phyloP scores from a whole-genome alignment of 2,888 invertebrate genomes.

The Oasisia sp. region DNA sequence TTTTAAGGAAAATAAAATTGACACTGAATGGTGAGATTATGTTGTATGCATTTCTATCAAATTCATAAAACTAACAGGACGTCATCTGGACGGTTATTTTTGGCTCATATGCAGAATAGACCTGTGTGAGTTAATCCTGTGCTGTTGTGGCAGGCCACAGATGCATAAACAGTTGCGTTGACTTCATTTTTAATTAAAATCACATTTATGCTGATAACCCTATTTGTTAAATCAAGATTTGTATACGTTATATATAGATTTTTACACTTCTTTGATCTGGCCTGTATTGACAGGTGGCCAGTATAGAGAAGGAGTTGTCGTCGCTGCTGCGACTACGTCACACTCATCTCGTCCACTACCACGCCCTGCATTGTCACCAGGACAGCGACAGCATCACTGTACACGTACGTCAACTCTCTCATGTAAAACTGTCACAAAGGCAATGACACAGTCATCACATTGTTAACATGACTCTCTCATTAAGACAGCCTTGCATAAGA shows the following conservation, averaged over 20 bases:
- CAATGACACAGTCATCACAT: neutral
- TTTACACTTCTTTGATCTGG: neutral
- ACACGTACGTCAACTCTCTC: slow-evolving; percentile 63
- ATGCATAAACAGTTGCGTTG: too few species aligned
- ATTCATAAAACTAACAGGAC: too few species aligned
- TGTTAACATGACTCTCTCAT: too few species aligned
- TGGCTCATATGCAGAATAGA: too few species aligned
- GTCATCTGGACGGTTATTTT: too few species aligned
- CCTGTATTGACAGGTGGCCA: slow-evolving; percentile 69
- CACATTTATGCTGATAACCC: too few species aligned
- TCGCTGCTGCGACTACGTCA: slow-evolving; percentile 78
- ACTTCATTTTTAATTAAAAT: too few species aligned
- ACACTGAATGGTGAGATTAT: too few species aligned
- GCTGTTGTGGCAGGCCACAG: too few species aligned
- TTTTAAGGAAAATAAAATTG: too few species aligned
- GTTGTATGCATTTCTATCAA: too few species aligned
- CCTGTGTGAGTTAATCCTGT: too few species aligned
- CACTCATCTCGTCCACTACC: slow-evolving; percentile 79
- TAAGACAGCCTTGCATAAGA: slow-evolving; percentile 78
- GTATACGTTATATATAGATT: neutral
- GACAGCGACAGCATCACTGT: slow-evolving; percentile 75
- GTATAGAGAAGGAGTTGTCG: slow-evolving; percentile 83
- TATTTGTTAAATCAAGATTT: neutral
- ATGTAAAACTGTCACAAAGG: neutral
- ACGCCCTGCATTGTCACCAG: slow-evolving; percentile 74